These are phyloP conservation scores for Allobates femoralis DNA, from an alignment of 2,797 vertebrate species.

Conservation along the genomic window DNA sequence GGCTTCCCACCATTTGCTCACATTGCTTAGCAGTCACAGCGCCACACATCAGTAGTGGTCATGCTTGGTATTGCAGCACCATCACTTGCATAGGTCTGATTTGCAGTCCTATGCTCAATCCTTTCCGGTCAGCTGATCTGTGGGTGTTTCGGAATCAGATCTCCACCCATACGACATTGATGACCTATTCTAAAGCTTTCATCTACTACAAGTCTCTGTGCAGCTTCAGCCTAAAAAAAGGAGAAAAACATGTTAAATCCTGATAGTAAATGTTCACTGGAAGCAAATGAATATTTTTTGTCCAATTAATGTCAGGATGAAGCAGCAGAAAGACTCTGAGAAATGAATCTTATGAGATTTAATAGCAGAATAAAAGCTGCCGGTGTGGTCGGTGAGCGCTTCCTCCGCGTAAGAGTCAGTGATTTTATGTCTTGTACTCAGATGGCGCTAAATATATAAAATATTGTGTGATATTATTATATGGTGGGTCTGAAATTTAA, in stretches of 20 bases:
- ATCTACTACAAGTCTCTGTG: background rate
- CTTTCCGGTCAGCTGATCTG: too few species aligned
- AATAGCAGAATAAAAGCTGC: background rate
- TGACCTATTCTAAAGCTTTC: background rate
- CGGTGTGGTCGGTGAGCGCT: background rate
- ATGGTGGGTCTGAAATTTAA: background rate
- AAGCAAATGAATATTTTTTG: background rate
- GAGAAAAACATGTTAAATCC: background rate
- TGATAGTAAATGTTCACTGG: background rate
- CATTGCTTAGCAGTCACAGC: too few species aligned
- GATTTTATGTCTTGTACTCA: background rate
- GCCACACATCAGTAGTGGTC: too few species aligned
- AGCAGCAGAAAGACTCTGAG: background rate
- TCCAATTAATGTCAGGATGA: slow-evolving; percentile 20
- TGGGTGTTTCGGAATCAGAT: too few species aligned
- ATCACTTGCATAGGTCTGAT: too few species aligned
- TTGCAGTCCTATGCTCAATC: too few species aligned
- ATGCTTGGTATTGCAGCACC: too few species aligned
- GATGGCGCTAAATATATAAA: background rate
- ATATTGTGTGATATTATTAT: background rate
- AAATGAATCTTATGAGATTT: slow-evolving; percentile 21
- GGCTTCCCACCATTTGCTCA: too few species aligned
- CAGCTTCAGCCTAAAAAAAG: background rate
- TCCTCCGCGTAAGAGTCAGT: background rate
- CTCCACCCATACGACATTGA: too few species aligned